phyloP scores from a whole-genome alignment of 2,888 invertebrate species.

The Caenorhabditis sp. region DNA sequence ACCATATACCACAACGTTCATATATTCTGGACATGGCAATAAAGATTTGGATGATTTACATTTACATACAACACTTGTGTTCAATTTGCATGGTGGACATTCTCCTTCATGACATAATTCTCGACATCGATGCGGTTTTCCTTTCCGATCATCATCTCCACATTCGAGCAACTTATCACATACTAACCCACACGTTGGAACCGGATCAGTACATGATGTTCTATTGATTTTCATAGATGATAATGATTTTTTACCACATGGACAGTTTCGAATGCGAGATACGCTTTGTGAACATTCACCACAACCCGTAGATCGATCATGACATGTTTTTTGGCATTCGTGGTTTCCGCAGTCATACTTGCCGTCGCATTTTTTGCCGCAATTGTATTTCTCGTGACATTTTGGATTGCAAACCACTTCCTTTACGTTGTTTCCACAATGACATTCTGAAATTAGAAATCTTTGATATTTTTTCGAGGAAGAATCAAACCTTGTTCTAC shows the following conservation, averaged over 20 bases:
- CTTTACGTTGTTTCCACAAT: constrained; percentile 78
- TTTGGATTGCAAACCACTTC: constrained; percentile 78
- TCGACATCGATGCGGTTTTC: constrained; percentile 79
- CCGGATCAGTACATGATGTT: constrained; percentile 79
- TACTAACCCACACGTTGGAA: constrained; percentile 81
- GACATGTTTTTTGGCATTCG: constrained; percentile 75
- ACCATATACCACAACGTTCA: constrained; percentile 31
- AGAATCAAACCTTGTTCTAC: constrained; percentile 77
- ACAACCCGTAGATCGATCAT: constrained; percentile 73
- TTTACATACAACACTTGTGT: constrained; percentile 82
- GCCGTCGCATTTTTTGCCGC: constrained; percentile 49
- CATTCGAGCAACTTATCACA: constrained; percentile 80
- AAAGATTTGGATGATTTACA: constrained; percentile 84
- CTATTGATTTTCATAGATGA: constrained; percentile 70
- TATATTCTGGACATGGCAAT: constrained; percentile 54
- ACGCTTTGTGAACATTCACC: constrained; percentile 78
- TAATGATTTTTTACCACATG: constrained; percentile 80
- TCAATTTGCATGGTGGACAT: constrained; percentile 83
- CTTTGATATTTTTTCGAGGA: not conserved
- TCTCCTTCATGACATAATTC: constrained; percentile 79
- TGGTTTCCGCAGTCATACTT: constrained; percentile 76
- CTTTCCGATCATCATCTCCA: constrained; percentile 75
- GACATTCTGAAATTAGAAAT: constrained; percentile 76
- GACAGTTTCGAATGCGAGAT: constrained; percentile 78
- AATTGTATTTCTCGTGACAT: constrained; percentile 67